Conservation (phyloP, 2,888 invertebrate species). For the Eupithecia subfuscata region DNA sequence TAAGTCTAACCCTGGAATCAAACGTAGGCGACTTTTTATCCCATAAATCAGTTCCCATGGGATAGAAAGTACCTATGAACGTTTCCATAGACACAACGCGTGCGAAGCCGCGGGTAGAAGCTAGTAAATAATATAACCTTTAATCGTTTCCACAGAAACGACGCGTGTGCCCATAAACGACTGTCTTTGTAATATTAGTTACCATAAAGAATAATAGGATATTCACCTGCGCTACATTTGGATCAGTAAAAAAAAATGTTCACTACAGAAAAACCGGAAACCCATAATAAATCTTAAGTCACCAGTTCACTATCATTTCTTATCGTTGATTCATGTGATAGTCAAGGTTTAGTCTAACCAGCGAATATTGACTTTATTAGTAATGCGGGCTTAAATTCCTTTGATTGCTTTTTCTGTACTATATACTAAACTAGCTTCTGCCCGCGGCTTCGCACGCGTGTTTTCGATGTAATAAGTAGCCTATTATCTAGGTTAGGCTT, state of each 20-base stretch:
- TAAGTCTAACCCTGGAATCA: no score
- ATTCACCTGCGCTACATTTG: neutral
- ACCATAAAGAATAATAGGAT: neutral
- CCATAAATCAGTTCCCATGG: no score
- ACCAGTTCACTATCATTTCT: conserved; percentile 48
- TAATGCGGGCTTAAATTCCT: conserved; percentile 44
- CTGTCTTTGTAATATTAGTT: neutral
- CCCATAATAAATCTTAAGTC: conserved; percentile 56
- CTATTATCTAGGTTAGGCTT: no score
- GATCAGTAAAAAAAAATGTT: neutral
- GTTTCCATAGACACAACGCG: no score
- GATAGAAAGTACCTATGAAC: no score
- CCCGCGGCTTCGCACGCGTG: no score
- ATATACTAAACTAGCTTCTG: no score
- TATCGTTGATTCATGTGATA: conserved; percentile 58
- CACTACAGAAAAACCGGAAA: conserved; percentile 48
- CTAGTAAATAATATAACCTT: no score
- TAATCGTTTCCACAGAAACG: neutral
- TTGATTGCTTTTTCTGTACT: conserved; percentile 25
- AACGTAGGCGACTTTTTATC: no score
- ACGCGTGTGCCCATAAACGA: neutral
- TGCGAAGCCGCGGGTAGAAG: no score
- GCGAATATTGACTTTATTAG: conserved; percentile 52
- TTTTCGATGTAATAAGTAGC: no score
- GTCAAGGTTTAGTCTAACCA: conserved; percentile 52